Evolutionary conservation across 2,797 vertebrate genomes (phyloP), one percentile per base, ranked within the genome.

Genomic region (Artibeus jamaicensis): DNA sequence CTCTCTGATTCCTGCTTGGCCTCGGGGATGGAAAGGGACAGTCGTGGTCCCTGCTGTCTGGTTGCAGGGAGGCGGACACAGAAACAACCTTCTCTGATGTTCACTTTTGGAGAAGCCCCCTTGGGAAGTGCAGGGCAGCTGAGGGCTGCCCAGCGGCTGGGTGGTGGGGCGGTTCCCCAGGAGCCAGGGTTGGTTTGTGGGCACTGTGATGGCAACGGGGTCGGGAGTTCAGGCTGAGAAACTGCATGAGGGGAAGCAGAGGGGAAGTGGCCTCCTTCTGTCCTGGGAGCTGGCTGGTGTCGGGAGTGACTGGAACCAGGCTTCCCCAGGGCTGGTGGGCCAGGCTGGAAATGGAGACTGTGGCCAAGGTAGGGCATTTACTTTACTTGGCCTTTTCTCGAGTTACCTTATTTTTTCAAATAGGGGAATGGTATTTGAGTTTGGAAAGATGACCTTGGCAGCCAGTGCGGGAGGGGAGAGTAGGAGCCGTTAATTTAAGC

Each of bases 131-230:
- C 5, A 2, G 39, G 39, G 34, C 26, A 39, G 73, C 57, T 29
- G 7, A 4, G 14, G 22, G 59, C 22, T 2, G 5, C 39, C 48
- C 16, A 0, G 9, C 12, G 73, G 22, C 76, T 32, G 39, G 62
- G 6, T 46, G 32, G 46, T 29, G n/a, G 22, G 46, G 24, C 8
- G 14, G 32, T 32, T 74, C 21, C 48, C 46, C 12, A 12, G 11
- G 62, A 48, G 19, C 53, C 34, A 6, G 24, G 3, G 5, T 24
- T 62, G 16, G 29, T n/a, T 44, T 39, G 2, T 48, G 42, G 74
- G 50, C 0, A 1, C 50, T 8, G 0, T 42, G n/a, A 9, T 59
- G 68, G 21, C 3, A 3, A 12, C 0, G 10, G 65, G 14, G 29
- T 42, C 1, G 29, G 34, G 42, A 2, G 42, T 44, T 9, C 2